phyloP scores from a whole-genome alignment of 2,113 vertebrate genomes.

The Mus pahari region DNA sequence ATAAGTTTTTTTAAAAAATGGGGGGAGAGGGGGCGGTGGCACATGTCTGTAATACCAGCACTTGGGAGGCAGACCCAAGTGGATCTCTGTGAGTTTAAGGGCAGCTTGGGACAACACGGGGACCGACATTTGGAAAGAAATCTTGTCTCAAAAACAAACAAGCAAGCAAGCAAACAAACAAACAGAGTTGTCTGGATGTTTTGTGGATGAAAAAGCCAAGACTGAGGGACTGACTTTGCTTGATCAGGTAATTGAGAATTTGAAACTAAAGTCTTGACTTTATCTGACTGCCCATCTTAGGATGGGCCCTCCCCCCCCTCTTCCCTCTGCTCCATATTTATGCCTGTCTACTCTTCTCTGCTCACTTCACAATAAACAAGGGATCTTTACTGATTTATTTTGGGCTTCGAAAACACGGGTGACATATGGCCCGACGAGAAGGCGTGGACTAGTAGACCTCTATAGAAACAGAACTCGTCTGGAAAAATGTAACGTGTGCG shows the following conservation, averaged over 20 bases:
- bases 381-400: slow-evolving; percentile 42
- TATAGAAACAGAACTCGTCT: not conserved
- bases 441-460: not conserved
- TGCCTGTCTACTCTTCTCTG: not conserved
- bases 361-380: slow-evolving; percentile 45
- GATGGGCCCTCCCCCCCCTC: fast-evolving
- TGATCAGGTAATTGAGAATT: not conserved
- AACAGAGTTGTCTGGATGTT: not conserved
- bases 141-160: not conserved
- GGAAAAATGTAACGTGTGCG: not conserved
- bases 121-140: not conserved
- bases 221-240: not conserved
- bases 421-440: slow-evolving; percentile 51
- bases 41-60: not conserved
- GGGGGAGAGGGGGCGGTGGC: fast-evolving
- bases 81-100: not conserved
- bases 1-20: not conserved
- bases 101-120: not conserved
- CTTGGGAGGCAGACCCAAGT: not conserved
- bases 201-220: slow-evolving; percentile 52
- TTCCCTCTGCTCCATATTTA: not conserved
- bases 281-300: not conserved
- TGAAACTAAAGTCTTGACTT: not conserved
- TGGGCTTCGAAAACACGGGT: slow-evolving; percentile 44
- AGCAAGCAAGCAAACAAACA: not conserved